Percentiles rank a stretch among this genome's conserved stretches.
phyloP scores from a whole-genome alignment of 2,113 vertebrate species.

The Corythaeola cristata region DNA sequence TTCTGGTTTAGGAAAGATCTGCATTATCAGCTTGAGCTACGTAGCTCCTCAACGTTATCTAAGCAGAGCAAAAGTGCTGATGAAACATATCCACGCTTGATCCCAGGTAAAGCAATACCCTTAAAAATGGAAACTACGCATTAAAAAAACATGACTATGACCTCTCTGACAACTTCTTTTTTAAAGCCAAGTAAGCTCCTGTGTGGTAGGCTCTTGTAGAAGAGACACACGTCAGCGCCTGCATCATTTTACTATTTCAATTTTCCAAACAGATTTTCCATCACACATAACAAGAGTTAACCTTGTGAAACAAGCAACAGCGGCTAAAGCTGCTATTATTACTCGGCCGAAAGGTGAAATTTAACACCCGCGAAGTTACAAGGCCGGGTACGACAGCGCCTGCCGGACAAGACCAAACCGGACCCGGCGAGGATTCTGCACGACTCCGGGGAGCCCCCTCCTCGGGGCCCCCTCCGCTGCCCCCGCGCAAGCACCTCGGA shows the following conservation, averaged over 20 bases:
- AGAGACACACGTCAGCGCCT: not conserved
- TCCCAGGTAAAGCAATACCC: not conserved
- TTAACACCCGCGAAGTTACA: not conserved
- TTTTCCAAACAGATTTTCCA: not conserved
- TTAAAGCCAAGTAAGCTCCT: not conserved
- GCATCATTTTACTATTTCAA: not conserved
- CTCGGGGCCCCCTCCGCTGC: not conserved
- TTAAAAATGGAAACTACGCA: not conserved
- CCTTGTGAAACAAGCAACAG: not conserved
- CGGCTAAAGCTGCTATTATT: not conserved
- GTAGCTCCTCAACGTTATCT: not conserved
- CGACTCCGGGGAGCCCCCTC: not conserved
- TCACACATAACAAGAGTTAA: not conserved
- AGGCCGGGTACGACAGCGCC: not conserved
- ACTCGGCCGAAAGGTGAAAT: rapidly evolving
- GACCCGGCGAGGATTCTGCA: rapidly evolving
- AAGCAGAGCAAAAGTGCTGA: not conserved
- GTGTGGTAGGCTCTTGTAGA: rapidly evolving
- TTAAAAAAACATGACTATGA: rapidly evolving
- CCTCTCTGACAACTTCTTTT: not conserved
- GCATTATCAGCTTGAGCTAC: not conserved
- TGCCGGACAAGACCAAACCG: too few relatives aligned
- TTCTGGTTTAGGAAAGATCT: not conserved
- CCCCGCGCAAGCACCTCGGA: rapidly evolving
- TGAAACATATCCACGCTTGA: not conserved